A percentile compares a stretch with the other conserved stretches of the same genome.
phyloP scores from a whole-genome alignment of 2,797 vertebrate species.

The Trematomus bernacchii region DNA sequence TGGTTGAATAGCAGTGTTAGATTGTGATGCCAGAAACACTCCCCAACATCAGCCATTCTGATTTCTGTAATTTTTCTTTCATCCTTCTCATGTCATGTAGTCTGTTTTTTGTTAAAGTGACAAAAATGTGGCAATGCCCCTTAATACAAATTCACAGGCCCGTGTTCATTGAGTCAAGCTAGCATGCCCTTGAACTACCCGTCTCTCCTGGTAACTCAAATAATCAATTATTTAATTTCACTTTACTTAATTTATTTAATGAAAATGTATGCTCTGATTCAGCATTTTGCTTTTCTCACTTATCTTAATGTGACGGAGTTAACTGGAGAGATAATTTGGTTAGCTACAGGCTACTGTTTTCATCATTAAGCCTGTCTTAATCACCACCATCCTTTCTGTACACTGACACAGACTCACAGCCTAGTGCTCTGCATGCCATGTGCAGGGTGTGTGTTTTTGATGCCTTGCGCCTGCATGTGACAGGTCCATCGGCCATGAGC shows the following conservation, averaged over 20 bases:
- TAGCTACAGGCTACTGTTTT: constrained; percentile 79
- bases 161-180: constrained; percentile 26
- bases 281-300: constrained; percentile 65
- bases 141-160: constrained; percentile 18
- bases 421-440: constrained; percentile 68
- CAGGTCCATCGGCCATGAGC: constrained; percentile 73
- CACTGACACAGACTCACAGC: constrained; percentile 67
- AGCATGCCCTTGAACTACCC: constrained; percentile 60
- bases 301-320: constrained; percentile 71
- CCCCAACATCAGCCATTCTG: constrained; percentile 40
- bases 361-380: constrained; percentile 72
- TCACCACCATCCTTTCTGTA: constrained; percentile 64
- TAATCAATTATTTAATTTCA: constrained; percentile 67
- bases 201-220: constrained; percentile 58
- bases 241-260: constrained; percentile 66
- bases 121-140: constrained; percentile 1
- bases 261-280: constrained; percentile 68
- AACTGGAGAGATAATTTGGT: constrained; percentile 73
- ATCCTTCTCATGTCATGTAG: constrained; percentile 41
- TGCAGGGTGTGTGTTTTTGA: constrained; percentile 74
- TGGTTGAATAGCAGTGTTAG: constrained; percentile 56
- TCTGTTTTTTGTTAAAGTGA: constrained; percentile 19
- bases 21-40: constrained; percentile 54
- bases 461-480: constrained; percentile 82
- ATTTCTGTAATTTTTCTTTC: constrained; percentile 53